Conservation (phyloP, 2,113 vertebrate genomes). For the Macaca mulatta region DNA sequence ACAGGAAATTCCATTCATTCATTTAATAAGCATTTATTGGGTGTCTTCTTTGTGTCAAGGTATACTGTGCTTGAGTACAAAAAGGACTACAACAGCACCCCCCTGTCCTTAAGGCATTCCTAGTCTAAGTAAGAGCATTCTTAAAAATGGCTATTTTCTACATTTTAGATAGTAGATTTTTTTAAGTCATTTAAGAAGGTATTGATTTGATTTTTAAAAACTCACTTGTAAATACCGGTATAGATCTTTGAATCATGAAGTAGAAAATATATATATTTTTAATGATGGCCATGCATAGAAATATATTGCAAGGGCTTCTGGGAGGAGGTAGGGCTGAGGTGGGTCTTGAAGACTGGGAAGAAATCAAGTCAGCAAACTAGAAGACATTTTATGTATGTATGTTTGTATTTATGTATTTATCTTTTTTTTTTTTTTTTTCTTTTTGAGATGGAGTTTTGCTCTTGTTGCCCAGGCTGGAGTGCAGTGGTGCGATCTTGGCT, state of each 20-base stretch:
- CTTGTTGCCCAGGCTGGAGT: too few species aligned
- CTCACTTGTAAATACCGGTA: not conserved
- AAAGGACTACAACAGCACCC: not conserved
- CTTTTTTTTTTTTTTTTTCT: too few species aligned
- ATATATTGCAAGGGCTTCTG: not conserved
- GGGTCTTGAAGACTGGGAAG: not conserved
- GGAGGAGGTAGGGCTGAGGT: not conserved
- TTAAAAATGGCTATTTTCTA: slow-evolving; percentile 7
- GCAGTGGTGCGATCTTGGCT: too few species aligned
- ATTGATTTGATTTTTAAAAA: not conserved
- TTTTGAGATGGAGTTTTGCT: too few species aligned
- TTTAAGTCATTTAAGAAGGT: not conserved
- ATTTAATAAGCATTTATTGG: not conserved
- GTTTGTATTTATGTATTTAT: not conserved
- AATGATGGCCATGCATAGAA: not conserved
- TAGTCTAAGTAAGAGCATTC: not conserved
- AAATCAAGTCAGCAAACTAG: not conserved
- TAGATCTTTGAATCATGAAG: slow-evolving; percentile 19
- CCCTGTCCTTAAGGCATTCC: not conserved
- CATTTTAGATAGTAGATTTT: not conserved
- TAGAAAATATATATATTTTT: not conserved
- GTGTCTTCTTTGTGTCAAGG: not conserved
- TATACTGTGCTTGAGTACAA: not conserved
- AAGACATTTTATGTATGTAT: not conserved
- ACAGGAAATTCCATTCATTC: not conserved